Evolutionary conservation across 2,888 invertebrate species (phyloP).

Genomic region (Frankliniella intonsa): DNA sequence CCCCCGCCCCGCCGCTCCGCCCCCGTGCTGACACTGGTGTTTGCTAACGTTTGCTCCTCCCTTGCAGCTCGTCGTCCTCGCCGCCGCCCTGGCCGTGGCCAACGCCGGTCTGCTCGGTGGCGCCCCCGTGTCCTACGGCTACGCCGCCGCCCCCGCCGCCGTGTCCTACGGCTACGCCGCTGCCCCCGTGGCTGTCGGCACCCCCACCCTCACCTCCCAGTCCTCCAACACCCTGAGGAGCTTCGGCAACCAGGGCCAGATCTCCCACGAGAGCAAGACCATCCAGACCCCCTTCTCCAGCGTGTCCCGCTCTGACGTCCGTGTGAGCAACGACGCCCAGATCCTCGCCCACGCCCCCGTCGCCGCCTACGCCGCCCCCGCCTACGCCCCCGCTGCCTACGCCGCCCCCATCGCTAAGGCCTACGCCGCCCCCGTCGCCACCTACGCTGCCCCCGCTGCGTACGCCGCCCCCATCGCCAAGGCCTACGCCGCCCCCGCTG

Average conservation of each 20-base stretch:
- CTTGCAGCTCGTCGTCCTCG: constrained; percentile 41
- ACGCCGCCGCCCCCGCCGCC: constrained; percentile 60
- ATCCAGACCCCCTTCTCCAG: constrained; percentile 39
- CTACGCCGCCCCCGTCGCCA: constrained; percentile 36
- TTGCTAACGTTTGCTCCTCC: background rate
- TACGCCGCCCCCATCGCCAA: no score
- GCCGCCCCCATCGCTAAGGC: constrained; percentile 38
- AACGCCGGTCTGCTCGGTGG: constrained; percentile 42
- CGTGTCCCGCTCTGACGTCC: constrained; percentile 38
- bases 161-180: constrained; percentile 55
- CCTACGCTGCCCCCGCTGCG: constrained; percentile 33
- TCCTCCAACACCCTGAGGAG: constrained; percentile 37
- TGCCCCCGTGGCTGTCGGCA: constrained; percentile 45
- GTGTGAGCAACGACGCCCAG: constrained; percentile 38
- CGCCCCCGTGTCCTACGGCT: constrained; percentile 54
- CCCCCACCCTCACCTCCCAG: constrained; percentile 37
- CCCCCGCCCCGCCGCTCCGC: no score
- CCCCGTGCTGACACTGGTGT: no score
- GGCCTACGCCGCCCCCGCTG: constrained; percentile 37
- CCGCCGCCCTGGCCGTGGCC: constrained; percentile 42
- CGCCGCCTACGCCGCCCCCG: constrained; percentile 34
- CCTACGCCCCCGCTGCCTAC: no score
- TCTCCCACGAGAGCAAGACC: constrained; percentile 38
- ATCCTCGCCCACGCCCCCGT: constrained; percentile 31
- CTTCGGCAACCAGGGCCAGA: constrained; percentile 37